Evolutionary conservation across 2,797 vertebrate species (phyloP).

Genomic region (Pipistrellus nathusii): DNA sequence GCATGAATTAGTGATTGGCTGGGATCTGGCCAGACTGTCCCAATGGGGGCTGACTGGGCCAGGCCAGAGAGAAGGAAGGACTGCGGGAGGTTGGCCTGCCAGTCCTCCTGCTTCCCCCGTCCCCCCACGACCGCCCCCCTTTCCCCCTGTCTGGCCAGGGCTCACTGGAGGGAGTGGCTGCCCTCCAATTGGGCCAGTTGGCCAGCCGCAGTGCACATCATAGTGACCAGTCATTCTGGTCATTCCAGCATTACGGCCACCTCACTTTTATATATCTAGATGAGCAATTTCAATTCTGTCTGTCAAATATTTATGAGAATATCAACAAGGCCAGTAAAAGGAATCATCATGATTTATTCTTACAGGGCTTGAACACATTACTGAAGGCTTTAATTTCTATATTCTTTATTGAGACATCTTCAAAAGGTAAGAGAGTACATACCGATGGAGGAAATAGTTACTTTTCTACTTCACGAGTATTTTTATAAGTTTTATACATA

Average conservation of each 20-base stretch:
- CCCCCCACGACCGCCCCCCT: too few species aligned
- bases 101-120: too few species aligned
- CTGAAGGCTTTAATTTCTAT: background rate
- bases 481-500: constrained; percentile 11
- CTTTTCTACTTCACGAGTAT: background rate
- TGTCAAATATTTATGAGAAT: constrained; percentile 38
- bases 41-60: too few species aligned
- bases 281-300: constrained; percentile 11
- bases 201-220: too few species aligned
- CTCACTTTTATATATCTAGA: background rate
- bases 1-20: too few species aligned
- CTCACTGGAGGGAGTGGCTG: too few species aligned
- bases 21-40: too few species aligned
- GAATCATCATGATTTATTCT: constrained; percentile 13
- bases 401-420: constrained; percentile 8
- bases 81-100: too few species aligned
- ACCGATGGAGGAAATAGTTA: background rate
- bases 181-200: too few species aligned
- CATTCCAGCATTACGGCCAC: accelerated
- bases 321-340: background rate
- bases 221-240: too few species aligned
- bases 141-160: too few species aligned
- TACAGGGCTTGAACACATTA: background rate
- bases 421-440: background rate
- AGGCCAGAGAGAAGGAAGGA: too few species aligned